Conservation (phyloP, 2,113 vertebrate genomes). For the Oceanites oceanicus region DNA sequence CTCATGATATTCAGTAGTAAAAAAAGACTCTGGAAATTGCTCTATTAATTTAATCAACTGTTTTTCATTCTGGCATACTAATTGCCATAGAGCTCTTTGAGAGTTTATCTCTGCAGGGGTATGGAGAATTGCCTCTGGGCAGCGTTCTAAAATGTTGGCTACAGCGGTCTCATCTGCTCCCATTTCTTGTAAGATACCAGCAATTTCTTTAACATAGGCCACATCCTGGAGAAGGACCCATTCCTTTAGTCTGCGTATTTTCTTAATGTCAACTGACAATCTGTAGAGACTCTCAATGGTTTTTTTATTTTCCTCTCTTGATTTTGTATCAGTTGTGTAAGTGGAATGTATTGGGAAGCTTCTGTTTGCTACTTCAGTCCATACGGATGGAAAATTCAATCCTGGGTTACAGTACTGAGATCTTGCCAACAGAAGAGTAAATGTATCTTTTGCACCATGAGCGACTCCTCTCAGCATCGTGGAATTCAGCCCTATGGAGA, state of each 20-base stretch:
- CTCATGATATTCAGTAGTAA: slow-evolving; percentile 76
- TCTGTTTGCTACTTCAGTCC: background rate
- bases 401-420: background rate
- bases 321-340: slow-evolving; percentile 4
- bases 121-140: slow-evolving; percentile 87
- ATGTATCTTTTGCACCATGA: background rate
- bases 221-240: slow-evolving; percentile 85
- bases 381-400: background rate
- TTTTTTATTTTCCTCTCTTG: slow-evolving; percentile 77
- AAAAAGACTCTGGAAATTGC: slow-evolving; percentile 92
- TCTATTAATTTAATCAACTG: slow-evolving; percentile 87
- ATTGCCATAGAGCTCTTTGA: slow-evolving; percentile 85
- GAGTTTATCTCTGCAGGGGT: slow-evolving; percentile 76
- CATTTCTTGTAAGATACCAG: slow-evolving; percentile 78
- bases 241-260: slow-evolving; percentile 83
- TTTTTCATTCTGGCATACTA: slow-evolving; percentile 79
- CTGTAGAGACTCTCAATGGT: slow-evolving; percentile 78
- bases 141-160: slow-evolving; percentile 79
- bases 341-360: background rate
- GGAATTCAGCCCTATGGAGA: background rate
- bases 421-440: slow-evolving; percentile 17
- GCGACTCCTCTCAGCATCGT: background rate
- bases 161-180: slow-evolving; percentile 77
- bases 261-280: slow-evolving; percentile 85
- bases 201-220: slow-evolving; percentile 81